Evolutionary conservation across 2,797 vertebrate genomes (phyloP).

Genomic region (Melanotaenia trifasciata): DNA sequence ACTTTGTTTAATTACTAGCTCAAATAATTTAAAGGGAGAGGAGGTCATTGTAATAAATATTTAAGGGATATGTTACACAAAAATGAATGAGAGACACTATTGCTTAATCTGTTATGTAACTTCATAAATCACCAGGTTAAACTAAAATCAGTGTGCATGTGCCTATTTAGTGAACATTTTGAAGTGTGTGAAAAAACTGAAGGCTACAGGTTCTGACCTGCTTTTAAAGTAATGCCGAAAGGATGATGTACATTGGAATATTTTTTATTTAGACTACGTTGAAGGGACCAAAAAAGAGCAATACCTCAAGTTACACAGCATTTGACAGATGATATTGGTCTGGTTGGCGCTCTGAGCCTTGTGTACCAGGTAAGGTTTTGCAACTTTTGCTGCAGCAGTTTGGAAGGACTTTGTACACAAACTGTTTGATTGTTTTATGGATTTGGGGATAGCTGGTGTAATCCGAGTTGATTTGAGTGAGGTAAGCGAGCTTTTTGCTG

Average conservation of each 20-base stretch:
- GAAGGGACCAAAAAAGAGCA: neutral
- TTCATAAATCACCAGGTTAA: too few species aligned
- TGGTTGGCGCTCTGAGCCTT: neutral
- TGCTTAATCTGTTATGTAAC: neutral
- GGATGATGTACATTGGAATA: too few species aligned
- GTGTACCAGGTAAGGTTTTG: neutral
- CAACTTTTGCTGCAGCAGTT: neutral
- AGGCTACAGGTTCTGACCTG: neutral
- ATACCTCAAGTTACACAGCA: neutral
- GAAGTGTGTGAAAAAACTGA: neutral
- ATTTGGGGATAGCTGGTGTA: conserved; percentile 6
- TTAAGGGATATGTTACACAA: neutral
- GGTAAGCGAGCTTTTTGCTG: neutral
- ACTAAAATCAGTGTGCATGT: neutral
- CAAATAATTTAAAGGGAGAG: neutral
- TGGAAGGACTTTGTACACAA: conserved; percentile 16
- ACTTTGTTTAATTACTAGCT: neutral
- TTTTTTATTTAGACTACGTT: neutral
- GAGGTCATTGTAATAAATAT: neutral
- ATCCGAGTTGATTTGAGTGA: neutral
- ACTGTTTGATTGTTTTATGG: conserved; percentile 13
- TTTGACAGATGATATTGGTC: neutral
- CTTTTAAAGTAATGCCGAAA: neutral
- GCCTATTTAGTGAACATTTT: neutral
- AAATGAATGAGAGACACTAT: neutral